Evolutionary conservation across 2,113 vertebrate species (phyloP).

Genomic region (Symphodus melops): DNA sequence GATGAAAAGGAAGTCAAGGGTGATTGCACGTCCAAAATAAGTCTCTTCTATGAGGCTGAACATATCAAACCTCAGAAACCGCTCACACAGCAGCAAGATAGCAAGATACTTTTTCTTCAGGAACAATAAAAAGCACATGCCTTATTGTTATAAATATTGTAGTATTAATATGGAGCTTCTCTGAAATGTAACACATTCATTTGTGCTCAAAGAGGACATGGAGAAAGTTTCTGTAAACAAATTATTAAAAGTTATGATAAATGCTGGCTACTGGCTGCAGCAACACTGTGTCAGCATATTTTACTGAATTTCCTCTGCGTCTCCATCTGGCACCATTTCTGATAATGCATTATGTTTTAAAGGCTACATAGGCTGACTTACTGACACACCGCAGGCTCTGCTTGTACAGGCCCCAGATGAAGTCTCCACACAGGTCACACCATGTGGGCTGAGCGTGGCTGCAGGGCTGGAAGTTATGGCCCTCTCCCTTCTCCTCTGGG

Average conservation of each 20-base stretch:
- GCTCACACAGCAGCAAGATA: neutral
- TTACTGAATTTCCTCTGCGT: slow-evolving; percentile 1
- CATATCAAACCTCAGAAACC: slow-evolving; percentile 11
- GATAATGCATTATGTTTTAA: slow-evolving; percentile 14
- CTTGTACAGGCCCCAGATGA: slow-evolving; percentile 96
- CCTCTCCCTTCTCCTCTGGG: slow-evolving; percentile 82
- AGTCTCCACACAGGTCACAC: slow-evolving; percentile 97
- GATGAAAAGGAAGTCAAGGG: slow-evolving; percentile 38
- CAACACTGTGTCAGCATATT: neutral
- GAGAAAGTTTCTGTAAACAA: neutral
- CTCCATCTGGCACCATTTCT: neutral
- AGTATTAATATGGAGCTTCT: neutral
- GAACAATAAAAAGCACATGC: neutral
- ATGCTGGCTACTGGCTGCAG: neutral
- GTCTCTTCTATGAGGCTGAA: neutral
- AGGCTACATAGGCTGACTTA: slow-evolving; percentile 76
- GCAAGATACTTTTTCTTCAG: neutral
- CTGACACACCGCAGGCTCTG: slow-evolving; percentile 93
- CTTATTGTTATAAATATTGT: too few relatives aligned
- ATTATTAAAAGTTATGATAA: neutral
- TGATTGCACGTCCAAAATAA: neutral
- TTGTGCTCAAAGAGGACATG: neutral
- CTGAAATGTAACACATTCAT: neutral
- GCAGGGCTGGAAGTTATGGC: slow-evolving; percentile 91
- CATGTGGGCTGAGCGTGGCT: slow-evolving; percentile 90